A percentile compares a stretch with the other conserved stretches of the same genome.
Evolutionary conservation across 2,888 invertebrate species (phyloP).

Genomic region (Congeria kusceri): DNA sequence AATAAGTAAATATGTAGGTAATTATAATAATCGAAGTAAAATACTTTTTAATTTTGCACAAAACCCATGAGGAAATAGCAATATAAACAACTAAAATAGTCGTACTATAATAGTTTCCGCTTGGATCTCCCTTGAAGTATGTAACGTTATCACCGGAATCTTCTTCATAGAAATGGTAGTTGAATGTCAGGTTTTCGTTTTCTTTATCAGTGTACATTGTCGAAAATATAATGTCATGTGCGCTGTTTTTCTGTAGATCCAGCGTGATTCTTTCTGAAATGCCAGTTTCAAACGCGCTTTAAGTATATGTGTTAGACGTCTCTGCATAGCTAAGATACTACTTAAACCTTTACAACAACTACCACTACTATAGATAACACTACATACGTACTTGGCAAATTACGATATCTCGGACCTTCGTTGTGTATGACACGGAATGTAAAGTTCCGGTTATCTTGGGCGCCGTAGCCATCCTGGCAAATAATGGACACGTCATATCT

Average conservation of each 20-base stretch:
- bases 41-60: no score
- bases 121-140: conserved; percentile 1
- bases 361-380: no score
- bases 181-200: not conserved
- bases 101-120: conserved; percentile 3
- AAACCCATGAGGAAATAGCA: no score
- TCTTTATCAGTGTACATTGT: conserved; percentile 11
- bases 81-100: no score
- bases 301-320: no score
- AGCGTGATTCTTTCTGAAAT: conserved; percentile 2
- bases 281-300: not conserved
- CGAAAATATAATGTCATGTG: conserved; percentile 1
- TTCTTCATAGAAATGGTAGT: not conserved
- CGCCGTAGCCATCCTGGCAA: conserved; percentile 22
- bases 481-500: conserved; percentile 12
- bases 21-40: no score
- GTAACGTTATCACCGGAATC: conserved; percentile 1
- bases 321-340: no score
- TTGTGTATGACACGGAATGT: conserved; percentile 22
- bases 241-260: not conserved
- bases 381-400: conserved; percentile 17
- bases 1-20: no score
- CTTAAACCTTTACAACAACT: not conserved
- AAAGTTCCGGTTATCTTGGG: not conserved
- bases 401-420: conserved; percentile 4